A percentile compares a stretch with the other conserved stretches of the same genome.
phyloP scores from a whole-genome alignment of 2,888 invertebrate genomes.

The Limnephilus marmoratus region DNA sequence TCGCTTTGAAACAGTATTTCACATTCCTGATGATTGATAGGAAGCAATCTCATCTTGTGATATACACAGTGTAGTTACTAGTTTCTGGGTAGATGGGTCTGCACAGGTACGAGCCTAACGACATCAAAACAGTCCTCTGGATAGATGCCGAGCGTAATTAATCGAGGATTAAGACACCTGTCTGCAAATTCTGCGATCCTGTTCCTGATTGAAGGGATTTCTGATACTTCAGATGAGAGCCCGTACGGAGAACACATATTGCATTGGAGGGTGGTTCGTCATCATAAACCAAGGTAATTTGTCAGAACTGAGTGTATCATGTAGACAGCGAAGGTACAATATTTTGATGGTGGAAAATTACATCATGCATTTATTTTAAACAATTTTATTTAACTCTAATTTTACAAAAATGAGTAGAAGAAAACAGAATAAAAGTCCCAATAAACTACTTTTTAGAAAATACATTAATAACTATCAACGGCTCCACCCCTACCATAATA shows the following conservation, averaged over 20 bases:
- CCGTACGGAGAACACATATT: neutral
- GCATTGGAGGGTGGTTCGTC: neutral
- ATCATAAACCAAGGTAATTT: neutral
- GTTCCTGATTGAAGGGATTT: neutral
- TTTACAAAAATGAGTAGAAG: too few relatives aligned
- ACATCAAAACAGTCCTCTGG: neutral
- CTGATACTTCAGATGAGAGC: neutral
- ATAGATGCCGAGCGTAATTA: neutral
- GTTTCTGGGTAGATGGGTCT: neutral
- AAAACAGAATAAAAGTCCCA: too few relatives aligned
- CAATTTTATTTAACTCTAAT: too few relatives aligned
- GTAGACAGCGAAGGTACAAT: neutral
- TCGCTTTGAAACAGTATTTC: neutral
- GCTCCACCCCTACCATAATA: too few relatives aligned
- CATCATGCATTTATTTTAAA: too few relatives aligned
- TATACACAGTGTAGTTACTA: neutral
- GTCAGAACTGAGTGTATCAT: neutral
- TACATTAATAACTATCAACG: too few relatives aligned
- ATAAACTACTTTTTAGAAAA: too few relatives aligned
- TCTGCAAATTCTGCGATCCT: neutral
- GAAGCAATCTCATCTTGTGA: neutral
- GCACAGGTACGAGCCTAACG: neutral
- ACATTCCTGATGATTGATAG: constrained; percentile 22
- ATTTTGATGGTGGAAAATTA: neutral
- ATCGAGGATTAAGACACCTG: neutral